These are phyloP conservation scores for Drosophila grimshawi DNA, from an alignment of 1,140 invertebrate species.

Conservation along the genomic window DNA sequence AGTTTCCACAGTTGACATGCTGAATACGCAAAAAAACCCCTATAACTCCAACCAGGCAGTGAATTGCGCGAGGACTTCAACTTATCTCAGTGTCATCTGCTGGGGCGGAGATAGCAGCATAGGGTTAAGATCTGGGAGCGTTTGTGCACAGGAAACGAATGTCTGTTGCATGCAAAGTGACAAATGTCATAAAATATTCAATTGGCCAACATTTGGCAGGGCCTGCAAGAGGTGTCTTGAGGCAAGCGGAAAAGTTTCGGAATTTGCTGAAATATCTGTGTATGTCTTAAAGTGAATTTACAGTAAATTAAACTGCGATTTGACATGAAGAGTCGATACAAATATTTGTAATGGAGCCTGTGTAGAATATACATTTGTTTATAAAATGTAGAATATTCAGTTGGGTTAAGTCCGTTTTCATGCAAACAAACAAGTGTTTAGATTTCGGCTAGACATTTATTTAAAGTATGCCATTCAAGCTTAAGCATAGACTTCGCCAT, in stretches of 20 bases:
- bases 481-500: neutral
- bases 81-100: slow-evolving; percentile 27
- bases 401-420: no score
- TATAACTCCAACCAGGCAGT: slow-evolving; percentile 3
- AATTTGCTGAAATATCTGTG: neutral
- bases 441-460: no score
- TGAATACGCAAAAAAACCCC: slow-evolving; percentile 58
- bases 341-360: neutral
- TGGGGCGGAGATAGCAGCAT: slow-evolving; percentile 16
- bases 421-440: no score
- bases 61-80: slow-evolving; percentile 51
- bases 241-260: slow-evolving; percentile 1
- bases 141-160: slow-evolving; percentile 76
- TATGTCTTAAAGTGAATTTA: neutral
- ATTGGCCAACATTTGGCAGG: slow-evolving; percentile 54
- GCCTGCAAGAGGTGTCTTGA: slow-evolving; percentile 29
- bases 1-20: slow-evolving; percentile 79
- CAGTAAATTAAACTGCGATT: neutral
- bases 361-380: no score
- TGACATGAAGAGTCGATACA: neutral
- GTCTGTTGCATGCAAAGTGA: slow-evolving; percentile 76
- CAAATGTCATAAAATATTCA: slow-evolving; percentile 80
- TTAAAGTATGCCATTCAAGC: neutral
- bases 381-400: neutral
- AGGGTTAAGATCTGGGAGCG: slow-evolving; percentile 40